These are phyloP conservation scores for Drosophila antonietae DNA, from an alignment of 2,888 invertebrate species.

Conservation along the genomic window DNA sequence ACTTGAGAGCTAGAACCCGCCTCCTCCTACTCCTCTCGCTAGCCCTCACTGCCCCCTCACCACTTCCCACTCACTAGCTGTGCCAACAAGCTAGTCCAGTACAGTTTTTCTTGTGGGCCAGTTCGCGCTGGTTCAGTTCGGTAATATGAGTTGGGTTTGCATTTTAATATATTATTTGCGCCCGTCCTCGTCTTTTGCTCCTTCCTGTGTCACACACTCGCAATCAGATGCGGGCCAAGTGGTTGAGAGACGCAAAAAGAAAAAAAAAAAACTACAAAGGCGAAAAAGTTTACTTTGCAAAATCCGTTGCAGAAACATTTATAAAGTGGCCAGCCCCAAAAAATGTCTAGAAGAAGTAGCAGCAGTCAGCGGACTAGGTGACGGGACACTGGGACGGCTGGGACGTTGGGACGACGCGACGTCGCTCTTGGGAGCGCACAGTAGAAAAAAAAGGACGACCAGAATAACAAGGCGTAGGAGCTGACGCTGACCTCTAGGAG, in stretches of 20 bases:
- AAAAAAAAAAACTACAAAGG: conserved; percentile 63
- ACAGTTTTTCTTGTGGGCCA: conserved; percentile 8
- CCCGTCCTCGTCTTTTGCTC: conserved; percentile 18
- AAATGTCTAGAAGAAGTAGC: conserved; percentile 43
- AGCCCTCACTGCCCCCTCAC: too few species aligned
- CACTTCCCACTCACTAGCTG: neutral
- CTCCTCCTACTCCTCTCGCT: too few species aligned
- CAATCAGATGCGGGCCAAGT: conserved; percentile 77
- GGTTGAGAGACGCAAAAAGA: conserved; percentile 23
- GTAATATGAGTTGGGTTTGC: conserved; percentile 81
- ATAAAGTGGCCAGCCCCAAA: conserved; percentile 70
- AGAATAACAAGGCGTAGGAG: conserved; percentile 44
- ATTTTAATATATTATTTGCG: conserved; percentile 79
- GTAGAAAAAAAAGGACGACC: conserved; percentile 40
- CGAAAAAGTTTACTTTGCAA: conserved; percentile 78
- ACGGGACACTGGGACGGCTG: neutral
- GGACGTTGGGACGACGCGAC: conserved; percentile 1
- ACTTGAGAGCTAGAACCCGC: conserved; percentile 53
- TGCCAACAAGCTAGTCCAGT: conserved; percentile 14
- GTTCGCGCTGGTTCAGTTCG: conserved; percentile 22
- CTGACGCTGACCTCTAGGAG: conserved; percentile 62
- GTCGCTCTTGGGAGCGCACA: conserved; percentile 16
- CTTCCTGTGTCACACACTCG: conserved; percentile 69
- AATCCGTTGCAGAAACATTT: conserved; percentile 80
- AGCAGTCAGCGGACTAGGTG: conserved; percentile 15